Evolutionary conservation across 2,888 invertebrate genomes (phyloP).

Genomic region (Hydrotaea diabolus): DNA sequence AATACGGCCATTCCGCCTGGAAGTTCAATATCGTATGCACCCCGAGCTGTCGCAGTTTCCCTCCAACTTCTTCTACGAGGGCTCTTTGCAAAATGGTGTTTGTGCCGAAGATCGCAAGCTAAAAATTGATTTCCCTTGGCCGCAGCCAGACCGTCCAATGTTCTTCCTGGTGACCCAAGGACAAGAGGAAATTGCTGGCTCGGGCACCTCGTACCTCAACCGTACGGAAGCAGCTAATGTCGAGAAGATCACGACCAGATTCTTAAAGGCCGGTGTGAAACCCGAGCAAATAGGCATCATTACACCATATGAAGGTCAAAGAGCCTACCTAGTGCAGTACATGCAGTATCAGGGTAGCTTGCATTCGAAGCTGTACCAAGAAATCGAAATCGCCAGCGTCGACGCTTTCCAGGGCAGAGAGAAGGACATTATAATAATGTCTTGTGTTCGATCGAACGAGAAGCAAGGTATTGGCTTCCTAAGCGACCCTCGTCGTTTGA

Average conservation of each 20-base stretch:
- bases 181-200: conserved; percentile 99
- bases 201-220: conserved; percentile 99
- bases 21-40: conserved; percentile 99
- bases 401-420: conserved; percentile 99
- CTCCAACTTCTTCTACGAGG: conserved; percentile 99
- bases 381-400: conserved; percentile 99
- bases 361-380: conserved; percentile 97
- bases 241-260: conserved; percentile 97
- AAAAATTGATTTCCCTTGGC: conserved; percentile 99
- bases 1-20: conserved; percentile 96
- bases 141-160: conserved; percentile 97
- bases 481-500: conserved; percentile 97
- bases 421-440: conserved; percentile 99
- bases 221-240: conserved; percentile 99
- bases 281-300: conserved; percentile 99
- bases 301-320: conserved; percentile 99
- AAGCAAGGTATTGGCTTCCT: conserved; percentile 99
- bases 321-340: conserved; percentile 98
- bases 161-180: conserved; percentile 99
- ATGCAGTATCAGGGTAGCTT: conserved; percentile 99
- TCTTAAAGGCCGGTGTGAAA: conserved; percentile 95
- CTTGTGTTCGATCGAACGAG: conserved; percentile 98
- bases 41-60: conserved; percentile 98
- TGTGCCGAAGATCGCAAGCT: conserved; percentile 96
- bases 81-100: conserved; percentile 98